Conservation (phyloP, 2,797 vertebrate genomes). For the Potorous gilbertii region DNA sequence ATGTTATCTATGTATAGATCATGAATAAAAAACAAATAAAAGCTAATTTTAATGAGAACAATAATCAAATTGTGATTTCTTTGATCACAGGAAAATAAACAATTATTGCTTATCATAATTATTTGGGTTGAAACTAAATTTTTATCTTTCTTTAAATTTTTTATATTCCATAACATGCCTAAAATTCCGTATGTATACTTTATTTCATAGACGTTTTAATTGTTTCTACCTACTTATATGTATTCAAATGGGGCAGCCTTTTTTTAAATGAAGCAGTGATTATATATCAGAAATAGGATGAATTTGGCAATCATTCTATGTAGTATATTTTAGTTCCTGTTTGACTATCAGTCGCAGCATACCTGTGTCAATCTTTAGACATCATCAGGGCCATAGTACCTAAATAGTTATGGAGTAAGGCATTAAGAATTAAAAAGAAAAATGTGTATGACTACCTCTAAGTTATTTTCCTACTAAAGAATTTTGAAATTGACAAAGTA, state of each 20-base stretch:
- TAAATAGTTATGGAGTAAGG: constrained; percentile 41
- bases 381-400: constrained; percentile 57
- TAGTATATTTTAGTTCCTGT: constrained; percentile 70
- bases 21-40: neutral
- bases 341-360: constrained; percentile 70
- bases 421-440: constrained; percentile 29
- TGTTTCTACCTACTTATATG: constrained; percentile 5
- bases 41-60: neutral
- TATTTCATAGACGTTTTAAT: neutral
- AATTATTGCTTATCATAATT: neutral
- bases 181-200: neutral
- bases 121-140: neutral
- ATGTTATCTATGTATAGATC: neutral
- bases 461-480: neutral
- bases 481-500: constrained; percentile 14
- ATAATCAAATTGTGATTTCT: neutral
- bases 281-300: constrained; percentile 63
- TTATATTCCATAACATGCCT: neutral
- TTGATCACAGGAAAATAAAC: too few species aligned
- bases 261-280: constrained; percentile 62
- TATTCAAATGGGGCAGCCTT: constrained; percentile 67
- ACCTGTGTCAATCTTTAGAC: constrained; percentile 58
- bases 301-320: constrained; percentile 74
- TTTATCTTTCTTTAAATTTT: neutral
- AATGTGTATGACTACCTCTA: neutral